Evolutionary conservation across 2,888 invertebrate genomes (phyloP).

Genomic region (Dascillus cervinus): DNA sequence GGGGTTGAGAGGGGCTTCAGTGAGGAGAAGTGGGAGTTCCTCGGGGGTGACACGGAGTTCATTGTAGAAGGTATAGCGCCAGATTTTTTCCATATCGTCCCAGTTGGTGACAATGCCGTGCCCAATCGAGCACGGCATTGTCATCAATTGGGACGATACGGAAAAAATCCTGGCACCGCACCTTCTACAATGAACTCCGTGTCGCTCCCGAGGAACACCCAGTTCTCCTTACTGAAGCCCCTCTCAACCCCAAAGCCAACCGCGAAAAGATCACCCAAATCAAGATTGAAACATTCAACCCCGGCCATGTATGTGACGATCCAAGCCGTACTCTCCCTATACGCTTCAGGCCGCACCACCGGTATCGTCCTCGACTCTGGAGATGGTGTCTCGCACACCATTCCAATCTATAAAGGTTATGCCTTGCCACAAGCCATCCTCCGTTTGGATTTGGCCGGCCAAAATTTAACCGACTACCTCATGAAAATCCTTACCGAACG

Average conservation of each 20-base stretch:
- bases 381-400: no score
- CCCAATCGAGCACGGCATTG: slow-evolving; percentile 95
- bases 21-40: slow-evolving; percentile 81
- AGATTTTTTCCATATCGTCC: slow-evolving; percentile 99
- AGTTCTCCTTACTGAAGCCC: slow-evolving; percentile 79
- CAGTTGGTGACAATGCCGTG: slow-evolving; percentile 97
- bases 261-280: slow-evolving; percentile 88
- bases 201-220: slow-evolving; percentile 92
- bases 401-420: no score
- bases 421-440: no score
- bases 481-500: no score
- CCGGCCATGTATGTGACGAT: no score
- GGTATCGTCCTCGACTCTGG: no score
- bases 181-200: no score
- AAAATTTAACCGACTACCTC: no score
- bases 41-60: slow-evolving; percentile 95
- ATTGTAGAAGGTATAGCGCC: slow-evolving; percentile 98
- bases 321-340: no score
- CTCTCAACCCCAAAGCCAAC: slow-evolving; percentile 83
- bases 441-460: no score
- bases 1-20: slow-evolving; percentile 82
- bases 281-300: slow-evolving; percentile 92
- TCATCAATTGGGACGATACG: slow-evolving; percentile 98
- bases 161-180: slow-evolving; percentile 99
- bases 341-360: no score